Evolutionary conservation across 2,797 vertebrate species (phyloP).

Genomic region (Distichodus sexfasciatus): DNA sequence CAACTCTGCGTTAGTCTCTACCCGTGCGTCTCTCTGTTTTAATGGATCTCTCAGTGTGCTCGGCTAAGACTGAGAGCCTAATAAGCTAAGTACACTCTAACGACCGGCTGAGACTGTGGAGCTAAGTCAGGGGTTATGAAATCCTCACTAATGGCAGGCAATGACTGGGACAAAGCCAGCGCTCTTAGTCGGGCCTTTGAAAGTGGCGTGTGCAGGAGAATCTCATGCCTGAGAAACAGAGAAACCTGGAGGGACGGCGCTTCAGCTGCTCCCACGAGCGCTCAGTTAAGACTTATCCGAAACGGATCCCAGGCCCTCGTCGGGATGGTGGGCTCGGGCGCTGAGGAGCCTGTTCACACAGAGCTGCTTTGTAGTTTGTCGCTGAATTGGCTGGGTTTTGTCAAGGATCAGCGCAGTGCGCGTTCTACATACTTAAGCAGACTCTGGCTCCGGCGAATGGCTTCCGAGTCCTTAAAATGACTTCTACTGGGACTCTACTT

Average conservation of each 20-base stretch:
- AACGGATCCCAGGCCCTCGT: conserved; percentile 59
- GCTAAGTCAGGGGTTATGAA: conserved; percentile 9
- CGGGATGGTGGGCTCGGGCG: conserved; percentile 64
- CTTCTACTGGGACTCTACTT: neutral
- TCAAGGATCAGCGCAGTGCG: conserved; percentile 63
- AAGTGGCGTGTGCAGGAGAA: conserved; percentile 18
- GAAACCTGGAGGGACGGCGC: conserved; percentile 7
- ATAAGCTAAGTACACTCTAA: neutral
- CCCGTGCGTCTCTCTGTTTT: neutral
- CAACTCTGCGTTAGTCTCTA: too few relatives aligned
- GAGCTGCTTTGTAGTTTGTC: conserved; percentile 68
- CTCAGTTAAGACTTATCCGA: conserved; percentile 53
- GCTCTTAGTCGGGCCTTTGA: conserved; percentile 26
- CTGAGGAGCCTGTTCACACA: conserved; percentile 52
- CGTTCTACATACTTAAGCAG: conserved; percentile 50
- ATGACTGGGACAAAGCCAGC: conserved; percentile 30
- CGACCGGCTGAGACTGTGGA: neutral
- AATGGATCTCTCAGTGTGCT: neutral
- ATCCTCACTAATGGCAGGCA: conserved; percentile 31
- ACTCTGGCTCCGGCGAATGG: conserved; percentile 24
- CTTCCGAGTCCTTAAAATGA: neutral
- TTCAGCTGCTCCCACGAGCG: conserved; percentile 6
- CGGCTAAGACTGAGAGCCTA: neutral
- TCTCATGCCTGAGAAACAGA: neutral
- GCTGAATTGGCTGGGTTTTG: conserved; percentile 63